Evolutionary conservation across 1,140 invertebrate genomes (phyloP).

Genomic region (Penaeus vannamei): DNA sequence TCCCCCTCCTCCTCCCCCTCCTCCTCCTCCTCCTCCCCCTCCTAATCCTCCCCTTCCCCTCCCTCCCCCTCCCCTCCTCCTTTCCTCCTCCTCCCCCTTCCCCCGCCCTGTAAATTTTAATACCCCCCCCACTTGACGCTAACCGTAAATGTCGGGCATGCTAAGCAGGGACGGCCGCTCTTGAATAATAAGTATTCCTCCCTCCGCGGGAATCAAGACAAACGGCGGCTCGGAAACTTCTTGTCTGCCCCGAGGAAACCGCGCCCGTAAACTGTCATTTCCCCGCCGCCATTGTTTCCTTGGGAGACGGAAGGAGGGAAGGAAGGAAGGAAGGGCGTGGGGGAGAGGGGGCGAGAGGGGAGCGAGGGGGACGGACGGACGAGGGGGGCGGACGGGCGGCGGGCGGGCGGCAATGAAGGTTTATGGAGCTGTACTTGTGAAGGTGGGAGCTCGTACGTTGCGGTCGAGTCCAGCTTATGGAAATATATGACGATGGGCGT

Average conservation of each 20-base stretch:
- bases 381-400: too few species aligned
- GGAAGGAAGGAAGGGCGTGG: too few species aligned
- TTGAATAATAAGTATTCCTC: slow-evolving; percentile 55
- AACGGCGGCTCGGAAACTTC: slow-evolving; percentile 40
- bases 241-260: slow-evolving; percentile 35
- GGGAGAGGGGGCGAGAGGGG: too few species aligned
- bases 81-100: too few species aligned
- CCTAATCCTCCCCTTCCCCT: too few species aligned
- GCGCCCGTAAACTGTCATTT: slow-evolving; percentile 56
- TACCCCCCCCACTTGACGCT: slow-evolving; percentile 57
- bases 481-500: slow-evolving; percentile 59
- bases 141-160: slow-evolving; percentile 60
- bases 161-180: slow-evolving; percentile 55
- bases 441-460: slow-evolving; percentile 57
- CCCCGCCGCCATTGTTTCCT: slow-evolving; percentile 58
- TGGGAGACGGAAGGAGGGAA: slow-evolving; percentile 48
- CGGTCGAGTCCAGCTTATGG: slow-evolving; percentile 60
- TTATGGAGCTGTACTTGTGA: slow-evolving; percentile 62
- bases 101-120: slow-evolving; percentile 57
- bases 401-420: slow-evolving; percentile 61
- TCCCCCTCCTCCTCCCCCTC: neutral
- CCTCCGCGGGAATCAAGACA: slow-evolving; percentile 50
- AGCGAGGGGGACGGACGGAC: too few species aligned
- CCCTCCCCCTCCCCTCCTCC: too few species aligned
- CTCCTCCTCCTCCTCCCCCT: too few species aligned